A percentile compares a stretch with the other conserved stretches of the same genome.
phyloP scores from a whole-genome alignment of 2,797 vertebrate genomes.

The Pangasius djambal region DNA sequence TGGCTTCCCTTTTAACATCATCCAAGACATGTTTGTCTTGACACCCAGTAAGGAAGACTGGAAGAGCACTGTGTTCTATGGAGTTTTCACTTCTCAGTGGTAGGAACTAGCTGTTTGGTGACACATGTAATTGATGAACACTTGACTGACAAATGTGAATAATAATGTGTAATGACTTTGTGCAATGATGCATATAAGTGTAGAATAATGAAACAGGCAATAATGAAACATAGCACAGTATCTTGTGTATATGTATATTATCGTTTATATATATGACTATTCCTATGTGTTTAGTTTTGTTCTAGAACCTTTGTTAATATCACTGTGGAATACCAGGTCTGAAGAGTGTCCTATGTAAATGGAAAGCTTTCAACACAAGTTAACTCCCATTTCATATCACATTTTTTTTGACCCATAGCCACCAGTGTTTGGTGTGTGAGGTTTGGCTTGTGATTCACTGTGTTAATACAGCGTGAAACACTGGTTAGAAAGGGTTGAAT shows the following conservation, averaged over 20 bases:
- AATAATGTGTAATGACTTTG: neutral
- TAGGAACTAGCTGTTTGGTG: conserved; percentile 55
- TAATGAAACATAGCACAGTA: neutral
- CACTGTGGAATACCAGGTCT: no score
- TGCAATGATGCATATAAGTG: neutral
- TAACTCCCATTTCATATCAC: conserved; percentile 18
- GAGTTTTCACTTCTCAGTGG: conserved; percentile 97
- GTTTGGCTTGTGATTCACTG: conserved; percentile 43
- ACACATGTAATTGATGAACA: neutral
- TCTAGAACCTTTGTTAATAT: no score
- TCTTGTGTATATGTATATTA: no score
- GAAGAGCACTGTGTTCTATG: conserved; percentile 88
- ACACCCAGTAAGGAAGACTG: conserved; percentile 81
- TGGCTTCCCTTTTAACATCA: conserved; percentile 94
- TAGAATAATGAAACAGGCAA: neutral
- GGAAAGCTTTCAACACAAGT: neutral
- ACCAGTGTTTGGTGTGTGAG: conserved; percentile 14
- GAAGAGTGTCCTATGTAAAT: neutral
- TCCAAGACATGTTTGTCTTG: conserved; percentile 94
- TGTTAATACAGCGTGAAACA: conserved; percentile 28
- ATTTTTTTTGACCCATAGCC: conserved; percentile 29
- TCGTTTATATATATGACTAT: no score
- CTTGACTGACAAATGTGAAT: neutral
- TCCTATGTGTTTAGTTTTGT: no score
- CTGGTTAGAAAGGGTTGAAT: neutral